Base-by-base conservation (phyloP, 2,888 invertebrate species). In the Habroteleia sp. region DNA sequence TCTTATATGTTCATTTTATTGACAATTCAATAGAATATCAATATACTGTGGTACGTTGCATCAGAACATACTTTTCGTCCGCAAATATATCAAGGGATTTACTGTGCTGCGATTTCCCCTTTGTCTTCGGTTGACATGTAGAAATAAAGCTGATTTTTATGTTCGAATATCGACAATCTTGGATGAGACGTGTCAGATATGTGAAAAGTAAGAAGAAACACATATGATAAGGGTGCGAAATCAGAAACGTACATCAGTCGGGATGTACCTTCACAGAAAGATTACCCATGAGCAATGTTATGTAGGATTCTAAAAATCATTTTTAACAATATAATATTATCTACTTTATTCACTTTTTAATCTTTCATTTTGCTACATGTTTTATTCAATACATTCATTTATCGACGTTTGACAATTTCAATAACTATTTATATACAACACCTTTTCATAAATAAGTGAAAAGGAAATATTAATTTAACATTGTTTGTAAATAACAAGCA, bases 141-240 rank as follows among this genome's bases (percentile, higher is more conserved):
- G 80, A 81, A 82, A 82, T 83, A 84, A 84, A 85, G 84, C 84
- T 84, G 85, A 84, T 84, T 84, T 84, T 84, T 85, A 84, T 84
- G 83, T 84, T 83, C 82, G 81, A 81, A 83, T 80, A 84, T 84
- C 81, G 83, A 81, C 76, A 80, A 79, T 77, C 79, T 80, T 72
- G 81, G 79, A 80, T 80, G 80, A 82, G 81, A 80, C 78, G 77
- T 78, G 81, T 80, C 80, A 81, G 82, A 81, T 82, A 80, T 83
- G 80, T 62, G 74, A 79, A 72, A 77, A 73, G 77, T 77, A 79
- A 65, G 79, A 76, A 76, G 69, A 66, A 72, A 78, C 68, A 77
- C 75, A 75, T 78, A 80, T 74, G 79, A 80, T 77, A 81, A 81
- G 80, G 81, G 82, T 82, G 79, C 66, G 76, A 79, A 79, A 78